A percentile compares a stretch with the other conserved stretches of the same genome.
Evolutionary conservation across 2,797 vertebrate species (phyloP).

Genomic region (Dromococcyx pavoninus): DNA sequence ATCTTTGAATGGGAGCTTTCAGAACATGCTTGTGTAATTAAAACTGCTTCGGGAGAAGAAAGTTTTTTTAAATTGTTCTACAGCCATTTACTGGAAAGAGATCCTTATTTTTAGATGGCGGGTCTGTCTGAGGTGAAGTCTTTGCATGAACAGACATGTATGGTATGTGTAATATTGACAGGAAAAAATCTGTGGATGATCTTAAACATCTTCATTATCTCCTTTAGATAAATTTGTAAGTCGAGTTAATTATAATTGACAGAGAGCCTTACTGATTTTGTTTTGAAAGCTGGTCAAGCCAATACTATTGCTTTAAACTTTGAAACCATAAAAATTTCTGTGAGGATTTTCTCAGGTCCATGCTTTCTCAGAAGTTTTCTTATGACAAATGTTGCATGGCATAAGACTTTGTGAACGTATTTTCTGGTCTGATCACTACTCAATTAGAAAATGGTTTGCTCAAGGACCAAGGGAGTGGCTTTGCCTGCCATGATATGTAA

Average conservation of each 20-base stretch:
- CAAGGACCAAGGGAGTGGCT: background rate
- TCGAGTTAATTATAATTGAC: background rate
- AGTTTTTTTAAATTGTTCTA: background rate
- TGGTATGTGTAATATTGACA: background rate
- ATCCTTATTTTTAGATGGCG: background rate
- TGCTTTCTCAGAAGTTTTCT: background rate
- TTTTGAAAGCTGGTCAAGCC: background rate
- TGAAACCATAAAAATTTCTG: background rate
- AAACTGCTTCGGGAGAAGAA: background rate
- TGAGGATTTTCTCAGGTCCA: background rate
- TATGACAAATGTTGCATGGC: accelerated
- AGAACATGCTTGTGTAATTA: background rate
- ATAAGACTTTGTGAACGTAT: background rate
- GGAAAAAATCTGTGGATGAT: background rate
- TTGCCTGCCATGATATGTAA: background rate
- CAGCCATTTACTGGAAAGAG: background rate
- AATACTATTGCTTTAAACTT: background rate
- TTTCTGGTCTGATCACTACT: background rate
- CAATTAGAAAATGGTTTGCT: background rate
- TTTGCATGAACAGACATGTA: background rate
- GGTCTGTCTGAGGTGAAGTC: background rate
- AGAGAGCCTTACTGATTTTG: background rate
- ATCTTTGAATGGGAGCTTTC: background rate
- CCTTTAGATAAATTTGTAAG: background rate
- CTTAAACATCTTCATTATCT: background rate